Evolutionary conservation across 1,140 invertebrate genomes (phyloP).

Genomic region (Leptinotarsa undecemlineata): DNA sequence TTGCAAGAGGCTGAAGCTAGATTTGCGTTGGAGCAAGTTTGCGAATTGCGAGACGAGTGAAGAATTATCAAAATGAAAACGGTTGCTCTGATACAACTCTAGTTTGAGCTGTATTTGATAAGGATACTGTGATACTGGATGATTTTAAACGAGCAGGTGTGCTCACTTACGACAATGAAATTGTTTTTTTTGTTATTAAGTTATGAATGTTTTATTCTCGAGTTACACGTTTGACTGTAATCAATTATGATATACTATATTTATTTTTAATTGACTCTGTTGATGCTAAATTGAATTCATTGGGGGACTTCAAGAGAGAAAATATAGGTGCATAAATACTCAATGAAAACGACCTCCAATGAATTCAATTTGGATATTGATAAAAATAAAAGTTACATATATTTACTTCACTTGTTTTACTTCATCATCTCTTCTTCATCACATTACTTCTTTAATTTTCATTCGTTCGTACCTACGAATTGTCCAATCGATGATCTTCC

Average conservation of each 20-base stretch:
- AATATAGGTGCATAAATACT: conserved; percentile 28
- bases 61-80: not conserved
- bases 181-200: conserved; percentile 2
- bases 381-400: not conserved
- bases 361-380: not conserved
- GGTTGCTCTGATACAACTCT: conserved; percentile 27
- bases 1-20: conserved; percentile 28
- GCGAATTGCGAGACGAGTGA: conserved; percentile 40
- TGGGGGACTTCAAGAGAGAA: conserved; percentile 10
- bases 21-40: conserved; percentile 29
- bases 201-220: not conserved
- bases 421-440: too few relatives aligned
- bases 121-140: conserved; percentile 45
- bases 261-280: conserved; percentile 11
- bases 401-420: too few relatives aligned
- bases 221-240: conserved; percentile 6
- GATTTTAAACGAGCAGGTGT: conserved; percentile 16
- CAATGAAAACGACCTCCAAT: not conserved
- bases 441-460: too few relatives aligned
- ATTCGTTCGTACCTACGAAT: too few relatives aligned
- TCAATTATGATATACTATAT: not conserved
- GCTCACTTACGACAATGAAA: conserved; percentile 31
- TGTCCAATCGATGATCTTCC: too few relatives aligned
- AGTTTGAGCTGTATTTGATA: conserved; percentile 31
- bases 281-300: not conserved